Percentiles rank a stretch among this genome's conserved stretches.
Evolutionary conservation across 2,797 vertebrate species (phyloP).

Genomic region (Falco columbarius): DNA sequence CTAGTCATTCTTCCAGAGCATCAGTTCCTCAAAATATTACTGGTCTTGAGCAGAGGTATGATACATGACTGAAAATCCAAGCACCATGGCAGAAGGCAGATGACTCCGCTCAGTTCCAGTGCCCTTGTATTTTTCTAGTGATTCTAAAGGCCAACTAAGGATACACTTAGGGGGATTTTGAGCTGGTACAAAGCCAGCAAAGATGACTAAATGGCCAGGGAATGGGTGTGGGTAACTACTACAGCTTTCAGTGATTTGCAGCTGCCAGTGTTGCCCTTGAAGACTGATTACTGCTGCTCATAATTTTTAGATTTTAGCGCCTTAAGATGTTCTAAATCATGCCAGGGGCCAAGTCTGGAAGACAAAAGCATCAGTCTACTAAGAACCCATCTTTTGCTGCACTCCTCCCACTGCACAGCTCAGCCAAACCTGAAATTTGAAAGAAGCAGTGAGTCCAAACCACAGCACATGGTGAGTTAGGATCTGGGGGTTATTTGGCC

Average conservation of each 20-base stretch:
- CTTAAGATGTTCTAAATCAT: neutral
- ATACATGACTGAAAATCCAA: neutral
- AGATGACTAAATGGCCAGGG: neutral
- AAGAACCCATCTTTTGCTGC: neutral
- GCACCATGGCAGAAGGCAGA: neutral
- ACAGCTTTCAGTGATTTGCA: neutral
- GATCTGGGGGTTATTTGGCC: neutral
- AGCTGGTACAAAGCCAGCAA: neutral
- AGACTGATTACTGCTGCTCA: neutral
- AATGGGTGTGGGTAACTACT: neutral
- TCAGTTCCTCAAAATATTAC: neutral
- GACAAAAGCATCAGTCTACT: neutral
- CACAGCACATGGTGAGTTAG: neutral
- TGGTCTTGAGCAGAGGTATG: neutral
- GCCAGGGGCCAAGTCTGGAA: neutral
- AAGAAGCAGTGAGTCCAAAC: neutral
- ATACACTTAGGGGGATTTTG: neutral
- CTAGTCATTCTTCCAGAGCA: neutral
- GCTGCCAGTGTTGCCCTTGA: neutral
- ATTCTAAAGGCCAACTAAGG: neutral
- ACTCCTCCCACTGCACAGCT: neutral
- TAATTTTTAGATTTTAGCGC: neutral
- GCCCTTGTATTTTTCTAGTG: neutral
- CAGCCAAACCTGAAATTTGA: slow-evolving; percentile 19
- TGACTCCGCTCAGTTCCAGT: neutral